Evolutionary conservation across 2,888 invertebrate genomes (phyloP), one percentile per base, ranked within the genome.

Genomic region (Cacoxenus indagator): DNA sequence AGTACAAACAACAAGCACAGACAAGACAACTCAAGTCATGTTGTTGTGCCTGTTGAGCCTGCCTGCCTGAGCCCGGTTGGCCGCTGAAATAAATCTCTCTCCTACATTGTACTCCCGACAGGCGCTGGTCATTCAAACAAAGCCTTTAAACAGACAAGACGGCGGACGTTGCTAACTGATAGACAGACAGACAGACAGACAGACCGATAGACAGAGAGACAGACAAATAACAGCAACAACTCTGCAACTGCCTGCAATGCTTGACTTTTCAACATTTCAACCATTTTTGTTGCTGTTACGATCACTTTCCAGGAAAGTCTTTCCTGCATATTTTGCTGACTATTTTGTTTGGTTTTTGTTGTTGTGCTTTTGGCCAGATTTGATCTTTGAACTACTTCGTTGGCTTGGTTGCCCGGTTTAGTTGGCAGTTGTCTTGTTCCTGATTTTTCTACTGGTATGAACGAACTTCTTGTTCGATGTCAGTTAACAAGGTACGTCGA

Each of bases 1-100:
- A 22, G 3, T 51, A 51, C 51, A 51, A 51, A 14, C 14, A 37
- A 37, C 37, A 37, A 37, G 37, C 37, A 8, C 8, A 11, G 37
- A 8, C 37, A 37, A 37, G 37, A 11, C n/a, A n/a, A n/a, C 37
- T 37, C 37, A 37, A 37, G 22, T 51, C 51, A 70, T 64, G 64
- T 68, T 67, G 64, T 70, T 73, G 70, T 68, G 70, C 73, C 37
- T 73, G 62, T n/a, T n/a, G n/a, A n/a, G n/a, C n/a, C n/a, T n/a
- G n/a, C n/a, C n/a, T n/a, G n/a, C n/a, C n/a, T n/a, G n/a, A n/a
- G n/a, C 67, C 69, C 74, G 67, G 70, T n/a, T 4, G 24, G 24
- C 48, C 62, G 54, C 62, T 48, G 76, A 78, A 80, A 79, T 81
- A 81, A 81, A 81, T 82, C 81, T 82, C 61, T 62, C 61, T 62